Percentiles rank a stretch among this genome's conserved stretches.
Conservation (phyloP, 2,113 vertebrate genomes). For the Eretmochelys imbricata region DNA sequence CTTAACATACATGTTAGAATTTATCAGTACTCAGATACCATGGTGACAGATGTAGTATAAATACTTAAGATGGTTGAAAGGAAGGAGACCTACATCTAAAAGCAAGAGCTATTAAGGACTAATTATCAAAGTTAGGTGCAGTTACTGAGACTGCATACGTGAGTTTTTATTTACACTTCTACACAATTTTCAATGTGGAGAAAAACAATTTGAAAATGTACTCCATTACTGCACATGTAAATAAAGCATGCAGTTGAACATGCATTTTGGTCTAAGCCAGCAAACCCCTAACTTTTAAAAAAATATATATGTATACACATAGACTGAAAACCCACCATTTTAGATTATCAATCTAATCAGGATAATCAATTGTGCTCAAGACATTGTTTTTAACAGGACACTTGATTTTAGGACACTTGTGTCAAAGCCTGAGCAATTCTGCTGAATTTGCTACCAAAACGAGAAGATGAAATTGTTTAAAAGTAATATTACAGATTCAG, state of each 20-base stretch:
- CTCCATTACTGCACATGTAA: neutral
- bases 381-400: neutral
- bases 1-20: neutral
- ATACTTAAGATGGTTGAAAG: neutral
- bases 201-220: neutral
- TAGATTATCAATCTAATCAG: neutral
- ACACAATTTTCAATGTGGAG: neutral
- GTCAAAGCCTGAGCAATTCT: neutral
- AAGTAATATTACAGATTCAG: neutral
- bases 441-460: neutral
- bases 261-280: neutral
- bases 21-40: neutral
- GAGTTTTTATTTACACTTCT: neutral
- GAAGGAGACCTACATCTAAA: neutral
- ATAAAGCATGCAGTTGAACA: neutral
- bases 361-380: neutral
- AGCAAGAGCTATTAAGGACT: neutral
- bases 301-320: too few species aligned
- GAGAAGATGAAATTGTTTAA: neutral
- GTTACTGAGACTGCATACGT: neutral
- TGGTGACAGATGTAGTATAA: neutral
- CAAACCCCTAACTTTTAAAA: neutral
- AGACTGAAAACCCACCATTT: neutral
- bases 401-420: neutral
- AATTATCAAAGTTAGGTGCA: neutral